Evolutionary conservation across 2,888 invertebrate genomes (phyloP), one percentile per base, ranked within the genome.

Genomic region (Pseudolycoriella hygida): DNA sequence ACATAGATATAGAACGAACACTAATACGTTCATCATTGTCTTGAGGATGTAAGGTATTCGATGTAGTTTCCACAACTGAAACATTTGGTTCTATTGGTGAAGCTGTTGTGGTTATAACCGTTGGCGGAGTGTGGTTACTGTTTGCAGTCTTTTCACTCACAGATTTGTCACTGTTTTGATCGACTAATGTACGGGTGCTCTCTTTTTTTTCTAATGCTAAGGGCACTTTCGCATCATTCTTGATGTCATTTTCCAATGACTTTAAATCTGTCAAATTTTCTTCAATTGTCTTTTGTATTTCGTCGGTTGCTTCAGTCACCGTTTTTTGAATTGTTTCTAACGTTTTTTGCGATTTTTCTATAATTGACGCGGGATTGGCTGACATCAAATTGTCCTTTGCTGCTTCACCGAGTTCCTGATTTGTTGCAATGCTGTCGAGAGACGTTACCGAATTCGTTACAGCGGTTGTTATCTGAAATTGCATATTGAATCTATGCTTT

Each of bases 1-100:
- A 72, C 15, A 71, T 73, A 54, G 70, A 70, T 31, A 75, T 70
- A 54, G 60, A 55, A 55, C 57, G 58, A 51, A 55, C 57, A 56
- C 59, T 60, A 50, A 74, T 58, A 38, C 70, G 55, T 54, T 62
- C 61, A 39, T 57, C 56, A 44, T 19, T 44, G 14, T 18, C 44
- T 44, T 15, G 41, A 37, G 25, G 38, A 30, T 41, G 46, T 20
- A 48, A 40, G 41, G 10, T 38, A 20, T 19, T 19, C 17, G 5
- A 6, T 18, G 11, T 40, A 40, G 11, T n/a, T 48, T 59, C 60
- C 15, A 62, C 34, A 2, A 64, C 60, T 3, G 60, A 61, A n/a
- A 64, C 62, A n/a, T 60, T 49, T 4, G 62, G 60, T 49, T 64
- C 65, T 43, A 64, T 61, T 20, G 64, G 63, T 48, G 45, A 25